Conservation (phyloP, 2,888 invertebrate species). For the Poecilus cupreus region DNA sequence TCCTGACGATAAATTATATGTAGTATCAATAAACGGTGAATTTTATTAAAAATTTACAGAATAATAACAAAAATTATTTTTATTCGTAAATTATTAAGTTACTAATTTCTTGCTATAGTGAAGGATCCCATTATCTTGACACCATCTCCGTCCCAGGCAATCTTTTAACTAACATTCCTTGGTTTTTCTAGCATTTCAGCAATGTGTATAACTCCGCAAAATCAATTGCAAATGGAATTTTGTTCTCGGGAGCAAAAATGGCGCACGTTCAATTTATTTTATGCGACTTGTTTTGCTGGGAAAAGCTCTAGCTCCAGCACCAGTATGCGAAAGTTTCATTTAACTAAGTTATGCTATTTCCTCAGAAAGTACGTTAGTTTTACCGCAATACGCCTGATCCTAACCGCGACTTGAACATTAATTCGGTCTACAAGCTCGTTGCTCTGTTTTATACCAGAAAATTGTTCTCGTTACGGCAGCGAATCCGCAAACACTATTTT, state of each 20-base stretch:
- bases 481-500: conserved; percentile 17
- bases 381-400: conserved; percentile 20
- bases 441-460: conserved; percentile 24
- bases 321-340: conserved; percentile 37
- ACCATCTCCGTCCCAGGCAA: too few relatives aligned
- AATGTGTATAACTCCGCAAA: conserved; percentile 18
- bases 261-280: conserved; percentile 29
- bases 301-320: background rate
- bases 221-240: conserved; percentile 35
- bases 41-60: too few relatives aligned
- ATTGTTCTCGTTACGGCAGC: background rate
- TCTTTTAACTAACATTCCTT: background rate
- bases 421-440: background rate
- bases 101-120: too few relatives aligned
- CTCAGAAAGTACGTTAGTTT: conserved; percentile 30
- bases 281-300: background rate
- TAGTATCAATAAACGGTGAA: too few relatives aligned
- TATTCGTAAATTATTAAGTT: too few relatives aligned
- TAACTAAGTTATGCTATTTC: conserved; percentile 40
- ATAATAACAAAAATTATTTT: too few relatives aligned
- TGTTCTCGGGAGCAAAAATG: conserved; percentile 6
- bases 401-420: background rate
- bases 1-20: too few relatives aligned
- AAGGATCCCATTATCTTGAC: too few relatives aligned
- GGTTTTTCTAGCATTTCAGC: background rate